phyloP scores from a whole-genome alignment of 2,797 vertebrate genomes.

The Nasua narica region DNA sequence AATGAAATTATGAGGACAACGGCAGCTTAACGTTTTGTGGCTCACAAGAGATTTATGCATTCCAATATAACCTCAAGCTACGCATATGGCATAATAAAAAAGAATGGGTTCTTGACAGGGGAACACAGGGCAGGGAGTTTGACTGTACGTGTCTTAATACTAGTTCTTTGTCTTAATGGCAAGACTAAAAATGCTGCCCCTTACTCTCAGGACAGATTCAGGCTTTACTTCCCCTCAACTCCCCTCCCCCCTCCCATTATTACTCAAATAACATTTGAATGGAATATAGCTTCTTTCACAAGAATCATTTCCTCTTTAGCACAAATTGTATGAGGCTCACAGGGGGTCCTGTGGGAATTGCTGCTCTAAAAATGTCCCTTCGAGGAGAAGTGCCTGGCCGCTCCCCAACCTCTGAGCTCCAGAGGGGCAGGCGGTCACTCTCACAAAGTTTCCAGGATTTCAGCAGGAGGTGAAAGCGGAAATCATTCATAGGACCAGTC shows the following conservation, averaged over 20 bases:
- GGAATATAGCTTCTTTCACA: constrained; percentile 61
- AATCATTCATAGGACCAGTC: neutral
- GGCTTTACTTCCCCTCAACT: neutral
- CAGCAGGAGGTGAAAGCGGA: neutral
- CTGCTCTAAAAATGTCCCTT: constrained; percentile 35
- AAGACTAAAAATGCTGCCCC: constrained; percentile 38
- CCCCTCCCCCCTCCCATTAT: neutral
- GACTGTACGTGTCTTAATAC: constrained; percentile 63
- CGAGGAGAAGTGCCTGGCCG: constrained; percentile 55
- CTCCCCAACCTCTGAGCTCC: constrained; percentile 45
- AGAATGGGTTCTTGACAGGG: constrained; percentile 67
- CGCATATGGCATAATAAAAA: constrained; percentile 80
- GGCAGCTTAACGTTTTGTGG: constrained; percentile 82
- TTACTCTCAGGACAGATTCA: constrained; percentile 12
- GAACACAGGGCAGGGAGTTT: constrained; percentile 58
- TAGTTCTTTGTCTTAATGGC: constrained; percentile 66
- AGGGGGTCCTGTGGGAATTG: constrained; percentile 69
- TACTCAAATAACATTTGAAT: constrained; percentile 61
- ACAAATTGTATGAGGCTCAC: constrained; percentile 72
- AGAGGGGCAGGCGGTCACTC: constrained; percentile 37
- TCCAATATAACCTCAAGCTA: constrained; percentile 85
- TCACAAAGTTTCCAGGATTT: constrained; percentile 5
- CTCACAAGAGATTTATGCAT: constrained; percentile 84
- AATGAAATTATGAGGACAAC: constrained; percentile 87
- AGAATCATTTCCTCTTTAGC: constrained; percentile 75